Percentiles rank a stretch among this genome's conserved stretches.
phyloP scores from a whole-genome alignment of 2,797 vertebrate species.

The Falco cherrug region DNA sequence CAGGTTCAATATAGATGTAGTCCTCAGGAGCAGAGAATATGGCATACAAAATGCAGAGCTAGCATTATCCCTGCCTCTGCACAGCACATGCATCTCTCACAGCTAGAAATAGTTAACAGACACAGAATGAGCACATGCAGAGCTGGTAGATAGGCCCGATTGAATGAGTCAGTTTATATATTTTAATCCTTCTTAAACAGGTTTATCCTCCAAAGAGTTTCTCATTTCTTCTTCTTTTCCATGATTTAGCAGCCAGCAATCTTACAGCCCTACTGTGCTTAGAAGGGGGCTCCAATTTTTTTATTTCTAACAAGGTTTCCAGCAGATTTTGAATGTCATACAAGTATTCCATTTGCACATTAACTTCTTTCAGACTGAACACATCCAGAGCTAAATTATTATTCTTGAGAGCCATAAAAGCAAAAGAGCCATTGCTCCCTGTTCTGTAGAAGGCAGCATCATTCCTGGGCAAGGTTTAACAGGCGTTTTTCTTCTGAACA shows the following conservation, averaged over 20 bases:
- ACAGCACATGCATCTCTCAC: neutral
- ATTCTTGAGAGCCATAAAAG: slow-evolving; percentile 9
- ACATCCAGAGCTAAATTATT: slow-evolving; percentile 49
- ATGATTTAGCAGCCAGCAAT: slow-evolving; percentile 70
- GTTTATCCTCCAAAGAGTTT: slow-evolving; percentile 72
- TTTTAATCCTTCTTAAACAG: slow-evolving; percentile 76
- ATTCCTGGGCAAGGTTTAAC: neutral
- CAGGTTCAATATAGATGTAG: neutral
- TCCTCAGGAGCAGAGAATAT: neutral
- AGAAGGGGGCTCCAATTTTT: slow-evolving; percentile 67
- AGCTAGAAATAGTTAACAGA: slow-evolving; percentile 63
- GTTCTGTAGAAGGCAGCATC: neutral
- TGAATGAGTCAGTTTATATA: slow-evolving; percentile 73
- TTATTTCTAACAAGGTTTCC: slow-evolving; percentile 74
- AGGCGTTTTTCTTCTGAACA: neutral
- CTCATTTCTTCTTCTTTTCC: slow-evolving; percentile 70
- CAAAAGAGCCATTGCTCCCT: neutral
- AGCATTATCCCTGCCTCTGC: neutral
- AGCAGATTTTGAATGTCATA: slow-evolving; percentile 72
- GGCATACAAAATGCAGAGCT: slow-evolving; percentile 15
- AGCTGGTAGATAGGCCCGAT: slow-evolving; percentile 62
- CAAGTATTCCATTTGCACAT: slow-evolving; percentile 71
- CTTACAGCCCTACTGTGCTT: slow-evolving; percentile 66
- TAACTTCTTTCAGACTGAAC: slow-evolving; percentile 56
- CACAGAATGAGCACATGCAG: slow-evolving; percentile 62